Percentiles rank a stretch among this genome's conserved stretches.
These are phyloP conservation scores for Drepanosiphum platanoidis DNA, from an alignment of 2,888 invertebrate genomes.

Conservation along the genomic window DNA sequence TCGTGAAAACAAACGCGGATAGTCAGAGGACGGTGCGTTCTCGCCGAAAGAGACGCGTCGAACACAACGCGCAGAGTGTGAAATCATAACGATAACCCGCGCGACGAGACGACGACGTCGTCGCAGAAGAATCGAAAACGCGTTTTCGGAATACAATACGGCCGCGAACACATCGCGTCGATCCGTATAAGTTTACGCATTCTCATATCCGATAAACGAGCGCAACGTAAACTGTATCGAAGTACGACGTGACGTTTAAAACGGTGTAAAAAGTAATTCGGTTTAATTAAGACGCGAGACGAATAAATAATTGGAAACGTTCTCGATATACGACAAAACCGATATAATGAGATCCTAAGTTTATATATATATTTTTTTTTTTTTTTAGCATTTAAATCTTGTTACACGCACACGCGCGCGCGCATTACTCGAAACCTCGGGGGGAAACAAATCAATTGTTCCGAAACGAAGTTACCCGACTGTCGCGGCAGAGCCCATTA, in stretches of 20 bases:
- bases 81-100: conserved; percentile 14
- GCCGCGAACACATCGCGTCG: too few relatives aligned
- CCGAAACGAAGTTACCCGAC: not conserved
- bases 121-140: too few relatives aligned
- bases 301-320: not conserved
- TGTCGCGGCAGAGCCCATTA: not conserved
- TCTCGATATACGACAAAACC: not conserved
- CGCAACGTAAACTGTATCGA: too few relatives aligned
- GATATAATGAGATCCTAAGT: not conserved
- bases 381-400: conserved; percentile 17
- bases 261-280: too few relatives aligned
- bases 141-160: too few relatives aligned
- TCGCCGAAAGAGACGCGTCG: too few relatives aligned
- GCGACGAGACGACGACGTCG: too few relatives aligned
- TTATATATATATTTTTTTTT: not conserved
- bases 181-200: too few relatives aligned
- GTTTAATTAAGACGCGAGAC: not conserved
- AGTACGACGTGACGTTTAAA: too few relatives aligned
- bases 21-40: not conserved
- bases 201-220: too few relatives aligned
- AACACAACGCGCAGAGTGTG: too few relatives aligned
- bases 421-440: too few relatives aligned
- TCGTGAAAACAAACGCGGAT: not conserved
- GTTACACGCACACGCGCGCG: not conserved
- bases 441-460: conserved; percentile 19